Conservation (phyloP, 2,113 vertebrate species). For the Phaetusa simplex region DNA sequence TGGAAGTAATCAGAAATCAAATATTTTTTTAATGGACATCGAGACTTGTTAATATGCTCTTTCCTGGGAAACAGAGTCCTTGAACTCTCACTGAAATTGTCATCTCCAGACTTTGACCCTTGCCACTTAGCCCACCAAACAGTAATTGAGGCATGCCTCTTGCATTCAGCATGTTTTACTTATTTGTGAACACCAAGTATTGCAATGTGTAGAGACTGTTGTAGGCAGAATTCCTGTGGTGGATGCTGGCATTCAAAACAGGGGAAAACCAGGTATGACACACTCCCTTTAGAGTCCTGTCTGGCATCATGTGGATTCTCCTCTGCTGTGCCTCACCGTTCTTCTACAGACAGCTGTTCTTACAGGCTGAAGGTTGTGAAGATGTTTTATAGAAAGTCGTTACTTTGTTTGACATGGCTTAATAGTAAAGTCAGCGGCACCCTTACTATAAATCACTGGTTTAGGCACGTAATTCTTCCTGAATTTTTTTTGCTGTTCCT, state of each 20-base stretch:
- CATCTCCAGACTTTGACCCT: not conserved
- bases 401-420: not conserved
- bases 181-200: not conserved
- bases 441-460: not conserved
- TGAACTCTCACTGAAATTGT: not conserved
- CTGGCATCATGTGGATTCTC: not conserved
- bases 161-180: not conserved
- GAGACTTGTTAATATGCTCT: not conserved
- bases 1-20: not conserved
- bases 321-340: not conserved
- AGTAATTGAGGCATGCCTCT: not conserved
- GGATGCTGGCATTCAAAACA: not conserved
- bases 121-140: not conserved
- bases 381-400: not conserved
- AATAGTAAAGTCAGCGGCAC: not conserved
- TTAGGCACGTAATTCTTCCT: not conserved
- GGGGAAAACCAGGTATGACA: not conserved
- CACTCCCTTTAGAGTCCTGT: not conserved
- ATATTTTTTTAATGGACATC: not conserved
- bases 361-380: not conserved
- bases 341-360: not conserved
- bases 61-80: not conserved
- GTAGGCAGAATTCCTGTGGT: conserved; percentile 13
- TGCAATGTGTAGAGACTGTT: not conserved
- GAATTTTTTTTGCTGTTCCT: not conserved